Conservation (phyloP, 2,113 vertebrate species). For the Entosphenus tridentatus region DNA sequence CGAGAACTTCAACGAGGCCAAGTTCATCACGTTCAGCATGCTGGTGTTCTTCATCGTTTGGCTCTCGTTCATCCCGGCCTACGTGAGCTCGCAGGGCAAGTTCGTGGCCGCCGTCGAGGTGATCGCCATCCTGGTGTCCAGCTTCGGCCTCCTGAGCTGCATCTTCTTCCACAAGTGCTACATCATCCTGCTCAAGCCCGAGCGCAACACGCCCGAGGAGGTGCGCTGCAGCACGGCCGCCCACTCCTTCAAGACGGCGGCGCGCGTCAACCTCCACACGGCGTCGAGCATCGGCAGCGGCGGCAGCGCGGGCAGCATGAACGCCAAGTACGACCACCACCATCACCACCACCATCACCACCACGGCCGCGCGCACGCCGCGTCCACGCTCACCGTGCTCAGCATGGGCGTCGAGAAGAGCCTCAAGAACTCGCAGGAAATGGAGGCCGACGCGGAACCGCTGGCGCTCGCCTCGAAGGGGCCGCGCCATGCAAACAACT, state of each 20-base stretch:
- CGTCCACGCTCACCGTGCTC: too few relatives aligned
- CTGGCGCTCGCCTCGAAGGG: too few relatives aligned
- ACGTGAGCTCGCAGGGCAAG: background rate
- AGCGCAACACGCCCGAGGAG: background rate
- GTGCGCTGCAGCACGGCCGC: slow-evolving; percentile 2
- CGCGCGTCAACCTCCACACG: background rate
- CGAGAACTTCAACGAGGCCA: slow-evolving; percentile 1
- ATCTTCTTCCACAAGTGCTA: background rate
- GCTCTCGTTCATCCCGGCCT: slow-evolving; percentile 1
- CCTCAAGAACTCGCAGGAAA: too few relatives aligned
- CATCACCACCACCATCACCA: too few relatives aligned
- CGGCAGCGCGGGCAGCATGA: too few relatives aligned
- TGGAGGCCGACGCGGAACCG: too few relatives aligned
- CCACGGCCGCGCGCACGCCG: too few relatives aligned
- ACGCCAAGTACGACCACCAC: too few relatives aligned
- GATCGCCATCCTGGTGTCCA: background rate
- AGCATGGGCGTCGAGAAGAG: too few relatives aligned
- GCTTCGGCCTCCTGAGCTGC: background rate
- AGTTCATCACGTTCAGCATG: slow-evolving; percentile 4
- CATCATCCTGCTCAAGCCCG: slow-evolving; percentile 3
- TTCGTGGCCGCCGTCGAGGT: slow-evolving; percentile 1
- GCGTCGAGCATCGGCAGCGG: too few relatives aligned
- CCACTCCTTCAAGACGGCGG: slow-evolving; percentile 2
- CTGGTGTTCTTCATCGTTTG: background rate
- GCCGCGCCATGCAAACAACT: too few relatives aligned